phyloP scores from a whole-genome alignment of 2,888 invertebrate species.

The Orthonychiurus folsomi region DNA sequence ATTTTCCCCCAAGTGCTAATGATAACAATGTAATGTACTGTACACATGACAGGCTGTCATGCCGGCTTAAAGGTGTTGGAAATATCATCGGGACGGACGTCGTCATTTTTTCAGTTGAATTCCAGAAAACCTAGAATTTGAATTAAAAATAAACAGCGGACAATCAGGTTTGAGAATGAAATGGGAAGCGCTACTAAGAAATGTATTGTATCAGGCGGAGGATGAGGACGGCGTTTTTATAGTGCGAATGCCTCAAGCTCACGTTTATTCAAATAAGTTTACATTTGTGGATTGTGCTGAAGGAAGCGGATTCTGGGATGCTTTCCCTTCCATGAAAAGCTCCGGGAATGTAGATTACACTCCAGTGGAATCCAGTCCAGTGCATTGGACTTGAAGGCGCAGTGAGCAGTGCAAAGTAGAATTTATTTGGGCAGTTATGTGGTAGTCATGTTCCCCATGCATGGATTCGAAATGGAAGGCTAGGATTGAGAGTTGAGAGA shows the following conservation, averaged over 20 bases:
- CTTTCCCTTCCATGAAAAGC: neutral
- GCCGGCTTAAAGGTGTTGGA: too few relatives aligned
- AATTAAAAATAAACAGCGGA: too few relatives aligned
- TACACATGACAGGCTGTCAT: too few relatives aligned
- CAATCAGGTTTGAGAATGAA: too few relatives aligned
- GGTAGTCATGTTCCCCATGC: neutral
- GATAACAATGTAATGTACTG: too few relatives aligned
- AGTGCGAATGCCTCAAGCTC: neutral
- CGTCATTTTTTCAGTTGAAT: too few relatives aligned
- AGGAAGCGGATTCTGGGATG: neutral
- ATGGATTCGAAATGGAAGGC: neutral
- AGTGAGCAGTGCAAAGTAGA: neutral
- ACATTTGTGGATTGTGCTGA: neutral
- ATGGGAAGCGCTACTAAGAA: too few relatives aligned
- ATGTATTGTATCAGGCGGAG: too few relatives aligned
- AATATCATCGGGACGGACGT: too few relatives aligned
- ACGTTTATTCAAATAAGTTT: neutral
- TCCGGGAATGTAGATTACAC: neutral
- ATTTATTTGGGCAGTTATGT: conserved; percentile 1
- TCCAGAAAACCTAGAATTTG: too few relatives aligned
- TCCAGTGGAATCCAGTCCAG: neutral
- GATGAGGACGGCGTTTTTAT: neutral
- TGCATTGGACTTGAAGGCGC: neutral
- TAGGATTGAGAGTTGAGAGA: neutral
- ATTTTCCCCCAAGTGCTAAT: too few relatives aligned